phyloP scores from a whole-genome alignment of 2,113 vertebrate species.

The Smithornis capensis region DNA sequence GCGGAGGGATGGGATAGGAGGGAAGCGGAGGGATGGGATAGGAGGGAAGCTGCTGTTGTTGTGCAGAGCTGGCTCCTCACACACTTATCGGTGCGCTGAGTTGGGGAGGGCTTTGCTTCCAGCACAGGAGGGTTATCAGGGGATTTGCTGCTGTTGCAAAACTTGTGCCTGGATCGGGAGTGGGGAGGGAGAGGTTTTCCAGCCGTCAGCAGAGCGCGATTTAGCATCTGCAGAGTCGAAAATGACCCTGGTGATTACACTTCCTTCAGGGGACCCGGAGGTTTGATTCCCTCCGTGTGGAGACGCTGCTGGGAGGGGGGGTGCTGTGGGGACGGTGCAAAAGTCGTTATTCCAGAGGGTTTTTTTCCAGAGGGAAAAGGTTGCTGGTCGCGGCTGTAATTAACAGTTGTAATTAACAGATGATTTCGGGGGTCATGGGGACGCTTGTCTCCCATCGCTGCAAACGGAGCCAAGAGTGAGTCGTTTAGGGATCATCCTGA shows the following conservation, averaged over 20 bases:
- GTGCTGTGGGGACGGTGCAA: rapidly evolving
- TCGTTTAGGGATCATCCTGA: background rate
- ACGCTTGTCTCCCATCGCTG: background rate
- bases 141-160: slow-evolving; percentile 69
- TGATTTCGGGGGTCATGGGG: background rate
- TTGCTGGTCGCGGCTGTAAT: background rate
- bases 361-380: background rate
- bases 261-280: slow-evolving; percentile 32
- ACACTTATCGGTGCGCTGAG: slow-evolving; percentile 20
- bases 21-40: slow-evolving; percentile 6
- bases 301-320: background rate
- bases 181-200: slow-evolving; percentile 50
- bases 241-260: slow-evolving; percentile 53
- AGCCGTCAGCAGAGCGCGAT: slow-evolving; percentile 62
- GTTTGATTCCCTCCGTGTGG: background rate
- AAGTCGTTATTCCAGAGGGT: background rate
- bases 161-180: slow-evolving; percentile 52
- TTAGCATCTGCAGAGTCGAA: slow-evolving; percentile 61
- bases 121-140: slow-evolving; percentile 55
- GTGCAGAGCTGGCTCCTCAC: slow-evolving; percentile 1
- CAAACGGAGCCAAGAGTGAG: background rate
- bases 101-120: slow-evolving; percentile 62
- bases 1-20: slow-evolving; percentile 2
- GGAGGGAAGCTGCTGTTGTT: slow-evolving; percentile 5
- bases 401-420: background rate